A percentile compares a stretch with the other conserved stretches of the same genome.
phyloP scores from a whole-genome alignment of 2,797 vertebrate species.

The Alcedo quadribrachys region DNA sequence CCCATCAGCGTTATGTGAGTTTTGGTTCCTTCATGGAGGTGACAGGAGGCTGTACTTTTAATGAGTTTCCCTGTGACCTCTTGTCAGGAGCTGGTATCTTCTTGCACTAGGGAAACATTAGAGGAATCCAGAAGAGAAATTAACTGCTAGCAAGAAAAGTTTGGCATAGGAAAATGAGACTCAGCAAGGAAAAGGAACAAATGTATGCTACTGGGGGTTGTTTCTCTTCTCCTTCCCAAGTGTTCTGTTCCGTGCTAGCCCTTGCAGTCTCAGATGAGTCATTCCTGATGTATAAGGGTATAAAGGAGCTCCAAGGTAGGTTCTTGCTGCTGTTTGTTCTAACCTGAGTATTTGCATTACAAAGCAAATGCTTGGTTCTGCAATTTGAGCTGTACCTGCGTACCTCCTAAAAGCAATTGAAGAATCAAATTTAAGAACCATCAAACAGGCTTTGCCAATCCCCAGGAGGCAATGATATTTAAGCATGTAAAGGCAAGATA shows the following conservation, averaged over 20 bases:
- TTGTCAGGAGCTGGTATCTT: background rate
- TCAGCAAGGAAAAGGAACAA: background rate
- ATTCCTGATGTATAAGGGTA: background rate
- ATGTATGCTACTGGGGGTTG: background rate
- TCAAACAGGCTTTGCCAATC: background rate
- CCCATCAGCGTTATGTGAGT: background rate
- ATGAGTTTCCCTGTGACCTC: background rate
- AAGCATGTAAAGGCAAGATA: background rate
- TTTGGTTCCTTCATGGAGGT: background rate
- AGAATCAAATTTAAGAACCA: background rate
- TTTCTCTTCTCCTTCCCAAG: background rate
- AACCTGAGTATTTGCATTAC: background rate
- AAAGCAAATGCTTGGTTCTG: background rate
- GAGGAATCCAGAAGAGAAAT: background rate
- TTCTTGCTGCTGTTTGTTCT: background rate
- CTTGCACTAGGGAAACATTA: background rate
- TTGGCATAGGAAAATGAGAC: background rate
- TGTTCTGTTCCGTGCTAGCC: slow-evolving; percentile 1
- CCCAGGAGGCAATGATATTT: background rate
- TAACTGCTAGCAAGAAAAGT: background rate
- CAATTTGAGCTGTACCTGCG: background rate
- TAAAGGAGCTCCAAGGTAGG: background rate
- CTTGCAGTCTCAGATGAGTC: background rate
- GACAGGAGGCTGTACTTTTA: background rate
- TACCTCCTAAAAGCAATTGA: slow-evolving; percentile 8